phyloP scores from a whole-genome alignment of 1,140 invertebrate species.

The Drosophila sucinea region DNA sequence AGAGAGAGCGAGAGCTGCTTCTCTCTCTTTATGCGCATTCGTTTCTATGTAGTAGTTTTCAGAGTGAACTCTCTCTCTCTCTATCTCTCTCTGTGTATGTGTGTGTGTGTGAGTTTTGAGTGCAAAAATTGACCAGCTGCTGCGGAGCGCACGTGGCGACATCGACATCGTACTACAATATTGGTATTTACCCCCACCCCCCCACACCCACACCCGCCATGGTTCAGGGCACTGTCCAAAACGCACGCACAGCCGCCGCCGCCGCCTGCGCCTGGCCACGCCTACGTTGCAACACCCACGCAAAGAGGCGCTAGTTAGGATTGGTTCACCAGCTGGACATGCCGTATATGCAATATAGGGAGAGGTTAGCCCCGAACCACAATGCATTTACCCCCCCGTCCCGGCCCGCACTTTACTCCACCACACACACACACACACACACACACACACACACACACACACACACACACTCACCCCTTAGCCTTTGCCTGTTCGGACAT shows the following conservation, averaged over 20 bases:
- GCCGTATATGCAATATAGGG: constrained; percentile 20
- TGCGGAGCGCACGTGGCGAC: constrained; percentile 63
- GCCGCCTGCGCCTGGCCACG: constrained; percentile 73
- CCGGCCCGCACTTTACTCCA: too few species aligned
- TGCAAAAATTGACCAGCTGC: constrained; percentile 16
- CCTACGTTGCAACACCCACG: constrained; percentile 72
- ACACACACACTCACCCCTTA: constrained; percentile 3
- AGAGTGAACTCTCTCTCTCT: background rate
- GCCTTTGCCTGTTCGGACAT: constrained; percentile 48
- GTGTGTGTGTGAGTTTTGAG: constrained; percentile 7
- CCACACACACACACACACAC: background rate
- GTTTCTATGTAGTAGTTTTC: too few species aligned
- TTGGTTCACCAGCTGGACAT: constrained; percentile 75
- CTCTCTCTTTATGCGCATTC: background rate
- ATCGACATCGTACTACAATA: constrained; percentile 57
- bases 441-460: background rate
- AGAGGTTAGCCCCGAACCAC: background rate
- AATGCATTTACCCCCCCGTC: background rate
- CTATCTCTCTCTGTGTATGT: background rate
- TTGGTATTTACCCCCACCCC: constrained; percentile 47
- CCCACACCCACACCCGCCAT: background rate
- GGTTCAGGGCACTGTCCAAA: constrained; percentile 4
- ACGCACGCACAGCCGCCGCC: constrained; percentile 47
- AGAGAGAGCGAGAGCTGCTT: background rate
- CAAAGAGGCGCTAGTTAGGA: constrained; percentile 77